Conservation (phyloP, 2,888 invertebrate genomes). For the Chrysodeixis includens region DNA sequence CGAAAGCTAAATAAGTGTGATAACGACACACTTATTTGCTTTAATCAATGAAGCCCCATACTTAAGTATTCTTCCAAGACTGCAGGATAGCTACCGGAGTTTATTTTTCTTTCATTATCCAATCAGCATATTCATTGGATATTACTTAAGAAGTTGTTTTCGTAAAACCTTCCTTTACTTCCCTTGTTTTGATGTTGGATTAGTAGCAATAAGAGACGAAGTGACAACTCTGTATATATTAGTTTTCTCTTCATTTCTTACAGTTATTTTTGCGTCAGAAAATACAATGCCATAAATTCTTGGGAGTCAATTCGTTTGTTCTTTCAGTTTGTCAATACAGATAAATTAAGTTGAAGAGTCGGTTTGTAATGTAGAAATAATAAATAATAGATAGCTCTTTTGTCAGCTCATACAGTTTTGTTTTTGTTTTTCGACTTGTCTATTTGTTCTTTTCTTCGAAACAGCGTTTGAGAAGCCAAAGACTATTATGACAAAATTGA, state of each 20-base stretch:
- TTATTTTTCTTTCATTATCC: conserved; percentile 3
- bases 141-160: conserved; percentile 6
- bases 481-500: too few species aligned
- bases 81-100: background rate
- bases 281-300: background rate
- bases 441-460: too few species aligned
- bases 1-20: background rate
- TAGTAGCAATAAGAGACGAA: background rate
- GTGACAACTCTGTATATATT: conserved; percentile 3
- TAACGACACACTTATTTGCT: background rate
- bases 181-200: conserved; percentile 2
- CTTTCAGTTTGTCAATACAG: background rate
- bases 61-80: background rate
- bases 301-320: background rate
- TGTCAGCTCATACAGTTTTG: too few species aligned
- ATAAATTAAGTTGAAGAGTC: too few species aligned
- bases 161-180: background rate
- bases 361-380: too few species aligned
- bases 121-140: conserved; percentile 18
- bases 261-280: conserved; percentile 1
- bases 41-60: background rate
- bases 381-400: too few species aligned
- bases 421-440: too few species aligned
- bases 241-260: background rate
- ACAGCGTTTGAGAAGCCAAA: too few species aligned